A percentile compares a stretch with the other conserved stretches of the same genome.
Evolutionary conservation across 1,140 invertebrate species (phyloP).

Genomic region (Drosophila tristis): DNA sequence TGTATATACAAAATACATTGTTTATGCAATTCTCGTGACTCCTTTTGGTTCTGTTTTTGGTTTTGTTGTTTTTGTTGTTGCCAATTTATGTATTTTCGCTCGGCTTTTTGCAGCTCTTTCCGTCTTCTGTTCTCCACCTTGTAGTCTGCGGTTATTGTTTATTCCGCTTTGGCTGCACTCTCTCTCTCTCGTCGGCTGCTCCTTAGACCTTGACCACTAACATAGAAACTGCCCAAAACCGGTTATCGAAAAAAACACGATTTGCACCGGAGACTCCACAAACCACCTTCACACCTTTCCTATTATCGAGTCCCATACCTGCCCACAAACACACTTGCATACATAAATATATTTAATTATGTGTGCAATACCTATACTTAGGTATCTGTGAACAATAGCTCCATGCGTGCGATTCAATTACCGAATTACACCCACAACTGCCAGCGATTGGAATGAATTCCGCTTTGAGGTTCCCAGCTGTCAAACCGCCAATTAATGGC

Average conservation of each 20-base stretch:
- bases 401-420: conserved; percentile 53
- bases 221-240: conserved; percentile 73
- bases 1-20: conserved; percentile 30
- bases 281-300: not conserved
- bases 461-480: conserved; percentile 50
- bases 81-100: conserved; percentile 37
- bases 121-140: not conserved
- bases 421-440: conserved; percentile 59
- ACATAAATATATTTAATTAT: conserved; percentile 1
- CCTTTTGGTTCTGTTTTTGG: conserved; percentile 55
- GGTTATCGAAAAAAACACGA: conserved; percentile 45
- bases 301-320: not conserved
- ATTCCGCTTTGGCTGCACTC: conserved; percentile 63
- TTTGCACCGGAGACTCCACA: conserved; percentile 19
- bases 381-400: not conserved
- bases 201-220: conserved; percentile 84
- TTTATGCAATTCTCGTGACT: conserved; percentile 76
- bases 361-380: too few species aligned
- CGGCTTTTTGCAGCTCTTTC: conserved; percentile 30
- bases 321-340: conserved; percentile 9
- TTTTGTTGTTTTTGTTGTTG: conserved; percentile 45
- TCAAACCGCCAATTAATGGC: conserved; percentile 67
- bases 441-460: conserved; percentile 26
- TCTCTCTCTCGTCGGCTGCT: conserved; percentile 57
- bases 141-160: conserved; percentile 62